These are phyloP conservation scores for Glyphotaelius pellucidus DNA, from an alignment of 2,888 invertebrate species.

Conservation along the genomic window DNA sequence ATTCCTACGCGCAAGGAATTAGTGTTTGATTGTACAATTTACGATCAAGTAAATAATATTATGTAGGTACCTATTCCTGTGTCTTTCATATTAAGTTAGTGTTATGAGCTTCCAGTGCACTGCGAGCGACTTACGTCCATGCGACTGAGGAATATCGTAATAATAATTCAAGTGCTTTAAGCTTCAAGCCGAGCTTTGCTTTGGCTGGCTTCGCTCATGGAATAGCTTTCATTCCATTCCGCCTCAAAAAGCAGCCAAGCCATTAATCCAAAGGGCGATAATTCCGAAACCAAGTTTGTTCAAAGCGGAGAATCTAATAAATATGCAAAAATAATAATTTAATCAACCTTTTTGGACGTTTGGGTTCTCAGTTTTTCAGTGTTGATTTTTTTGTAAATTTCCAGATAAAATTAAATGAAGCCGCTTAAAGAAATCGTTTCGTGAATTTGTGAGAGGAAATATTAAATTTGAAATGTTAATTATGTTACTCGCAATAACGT, in stretches of 20 bases:
- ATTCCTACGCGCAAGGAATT: background rate
- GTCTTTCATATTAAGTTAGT: too few relatives aligned
- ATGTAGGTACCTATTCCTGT: background rate
- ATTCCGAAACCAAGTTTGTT: background rate
- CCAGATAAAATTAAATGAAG: background rate
- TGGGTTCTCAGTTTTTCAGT: slow-evolving; percentile 11
- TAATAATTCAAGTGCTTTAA: slow-evolving; percentile 13
- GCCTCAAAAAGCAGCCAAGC: slow-evolving; percentile 35
- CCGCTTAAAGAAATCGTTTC: slow-evolving; percentile 4
- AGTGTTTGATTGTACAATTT: background rate
- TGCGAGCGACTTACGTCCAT: background rate
- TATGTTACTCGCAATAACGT: background rate
- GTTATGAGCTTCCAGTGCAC: background rate
- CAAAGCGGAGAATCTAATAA: background rate
- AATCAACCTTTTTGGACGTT: background rate
- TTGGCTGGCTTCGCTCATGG: background rate
- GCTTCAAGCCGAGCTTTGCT: background rate
- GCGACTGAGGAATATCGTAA: slow-evolving; percentile 9
- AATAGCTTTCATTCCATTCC: slow-evolving; percentile 35
- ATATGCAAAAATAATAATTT: slow-evolving; percentile 26
- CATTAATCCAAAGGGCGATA: slow-evolving; percentile 41
- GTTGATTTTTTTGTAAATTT: background rate
- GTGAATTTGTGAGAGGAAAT: slow-evolving; percentile 20
- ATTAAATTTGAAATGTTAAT: slow-evolving; percentile 32
- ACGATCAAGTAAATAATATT: background rate